phyloP scores from a whole-genome alignment of 1,140 invertebrate genomes.

The Brachionus sp. region DNA sequence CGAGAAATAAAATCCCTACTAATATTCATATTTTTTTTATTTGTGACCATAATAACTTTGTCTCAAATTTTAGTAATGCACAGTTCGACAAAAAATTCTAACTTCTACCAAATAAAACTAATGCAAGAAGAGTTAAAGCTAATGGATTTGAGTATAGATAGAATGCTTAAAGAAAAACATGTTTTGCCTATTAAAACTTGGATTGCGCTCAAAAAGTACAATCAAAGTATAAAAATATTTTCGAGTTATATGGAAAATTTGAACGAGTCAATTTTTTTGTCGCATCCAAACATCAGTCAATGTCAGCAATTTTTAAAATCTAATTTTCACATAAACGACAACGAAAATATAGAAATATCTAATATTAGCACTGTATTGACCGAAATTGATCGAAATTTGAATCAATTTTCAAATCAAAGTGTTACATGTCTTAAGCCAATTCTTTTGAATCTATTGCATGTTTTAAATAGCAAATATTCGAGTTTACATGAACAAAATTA shows the following conservation, averaged over 20 bases:
- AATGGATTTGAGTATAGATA: constrained; percentile 40
- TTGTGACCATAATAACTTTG: constrained; percentile 38
- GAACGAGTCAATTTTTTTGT: background rate
- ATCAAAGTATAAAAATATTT: constrained; percentile 22
- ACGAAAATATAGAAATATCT: background rate
- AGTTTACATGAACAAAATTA: background rate
- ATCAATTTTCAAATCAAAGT: background rate
- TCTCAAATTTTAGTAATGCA: constrained; percentile 45
- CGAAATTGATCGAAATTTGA: background rate
- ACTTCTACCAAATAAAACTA: constrained; percentile 39
- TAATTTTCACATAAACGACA: background rate
- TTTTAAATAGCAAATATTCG: background rate
- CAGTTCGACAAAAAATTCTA: constrained; percentile 15
- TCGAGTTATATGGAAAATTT: constrained; percentile 5
- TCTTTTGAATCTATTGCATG: background rate
- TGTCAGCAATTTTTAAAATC: background rate
- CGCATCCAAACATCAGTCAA: background rate
- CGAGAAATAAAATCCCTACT: constrained; percentile 30
- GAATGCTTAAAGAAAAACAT: constrained; percentile 34
- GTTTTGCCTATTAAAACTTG: constrained; percentile 15
- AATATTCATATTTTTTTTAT: constrained; percentile 42
- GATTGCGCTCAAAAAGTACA: constrained; percentile 23
- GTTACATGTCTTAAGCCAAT: background rate
- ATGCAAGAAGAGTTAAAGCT: constrained; percentile 44
- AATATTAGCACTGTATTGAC: background rate